Evolutionary conservation across 2,888 invertebrate genomes (phyloP), one percentile per base, ranked within the genome.

Genomic region (Pemphredon lugubris): DNA sequence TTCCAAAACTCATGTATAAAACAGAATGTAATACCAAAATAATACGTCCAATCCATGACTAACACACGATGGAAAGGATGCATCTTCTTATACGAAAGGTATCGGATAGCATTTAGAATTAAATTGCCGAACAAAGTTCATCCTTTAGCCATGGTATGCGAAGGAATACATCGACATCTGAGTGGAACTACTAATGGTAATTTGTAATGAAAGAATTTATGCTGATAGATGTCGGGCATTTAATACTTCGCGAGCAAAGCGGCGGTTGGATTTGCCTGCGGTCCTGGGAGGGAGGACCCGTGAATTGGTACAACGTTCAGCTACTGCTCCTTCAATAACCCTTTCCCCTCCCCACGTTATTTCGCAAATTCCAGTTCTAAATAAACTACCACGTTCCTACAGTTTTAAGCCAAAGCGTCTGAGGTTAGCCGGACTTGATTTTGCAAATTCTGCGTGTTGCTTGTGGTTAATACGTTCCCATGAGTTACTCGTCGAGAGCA

Each of bases 321-420:
- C 87, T 75, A 88, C 88, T 75, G 82, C 85, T 79, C 86, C 88
- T 70, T 82, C 87, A 69, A 84, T 88, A 82, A 86, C 81, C 80
- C 75, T 84, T 75, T 82, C 81, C 65, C 79, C 80, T 73, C 53
- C 84, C 79, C 77, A 86, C 80, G 74, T 84, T 69, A 81, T 83
- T 79, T 84, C 87, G 60, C 86, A 84, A 81, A 84, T 85, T 82
- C 81, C 84, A 69, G 82, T 86, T 78, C 79, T 86, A 82, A 86
- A 83, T 83, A 88, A 87, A 81, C 85, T 87, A 74, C 84, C 87
- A 68, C 87, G 87, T 79, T 83, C 86, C 87, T 87, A 85, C 88
- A 86, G 88, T 87, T 85, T 88, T 86, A 88, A 88, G 73, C 88
- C 88, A 75, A 88, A 88, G 75, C 88, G 88, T 73, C 81, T 88